Base-by-base conservation (phyloP, 2,113 vertebrate species). In the Mystacornis crossleyi region DNA sequence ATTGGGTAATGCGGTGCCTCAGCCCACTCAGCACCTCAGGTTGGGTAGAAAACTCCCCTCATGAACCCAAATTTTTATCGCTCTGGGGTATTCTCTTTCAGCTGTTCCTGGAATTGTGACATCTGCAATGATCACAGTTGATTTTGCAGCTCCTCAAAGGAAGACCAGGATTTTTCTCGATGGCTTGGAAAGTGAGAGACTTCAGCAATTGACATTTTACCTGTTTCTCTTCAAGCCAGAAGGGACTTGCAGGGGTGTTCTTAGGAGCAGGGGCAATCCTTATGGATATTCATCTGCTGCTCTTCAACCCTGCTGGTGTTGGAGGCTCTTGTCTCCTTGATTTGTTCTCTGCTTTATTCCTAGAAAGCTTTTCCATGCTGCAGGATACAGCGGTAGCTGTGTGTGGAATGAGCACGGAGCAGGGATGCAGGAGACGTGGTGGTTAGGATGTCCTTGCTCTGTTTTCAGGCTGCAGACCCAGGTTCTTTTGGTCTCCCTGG, bases 321-420 rank as follows among this genome's bases (percentile, higher is more conserved):
- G 10, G 66, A 42, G 58, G 38, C 53, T 60, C 72, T 28, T 50
- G 13, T 36, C 84, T 29, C 75, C 54, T 60, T 17, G 24, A 4
- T n/a, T 47, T 18, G 20, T 40, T 72, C 38, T 77, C 18, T 31
- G n/a, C 45, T 61, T 33, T 33, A 3, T 31, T 48, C 18, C 42
- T 9, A 2, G 48, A 1, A 9, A 4, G 15, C 5, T 31, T 90
- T 73, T 58, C 54, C 9, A 0, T 9, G 3, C 70, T 62, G 75
- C 36, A 42, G 80, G 54, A 2, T 21, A 0, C 6, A 3, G 3
- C 31, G 36, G 77, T 17, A 4, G 20, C 0, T 45, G 25, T 50
- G 80, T 31, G 62, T 23, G 15, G 53, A 8, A 8, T 3, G 62
- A 64, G 13, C 34, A 1, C 0, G 5, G 38, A 31, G 55, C 12